A percentile compares a stretch with the other conserved stretches of the same genome.
These are phyloP conservation scores for Batillaria attramentaria DNA, from an alignment of 1,140 invertebrate species.

Conservation along the genomic window DNA sequence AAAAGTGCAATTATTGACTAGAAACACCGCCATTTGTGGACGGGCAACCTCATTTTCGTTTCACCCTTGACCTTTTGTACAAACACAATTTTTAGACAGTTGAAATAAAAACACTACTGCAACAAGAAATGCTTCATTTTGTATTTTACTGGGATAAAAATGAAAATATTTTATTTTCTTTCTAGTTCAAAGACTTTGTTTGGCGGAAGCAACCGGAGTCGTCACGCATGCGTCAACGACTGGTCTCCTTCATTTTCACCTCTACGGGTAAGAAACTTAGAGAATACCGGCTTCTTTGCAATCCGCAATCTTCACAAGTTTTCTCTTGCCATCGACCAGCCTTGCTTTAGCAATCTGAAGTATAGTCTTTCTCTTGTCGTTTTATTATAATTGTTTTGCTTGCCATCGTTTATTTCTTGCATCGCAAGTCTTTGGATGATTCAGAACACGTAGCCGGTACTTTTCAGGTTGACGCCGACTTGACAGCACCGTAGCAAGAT, in stretches of 20 bases:
- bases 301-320: not conserved
- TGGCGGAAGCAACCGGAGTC: slow-evolving; percentile 22
- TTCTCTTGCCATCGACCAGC: slow-evolving; percentile 18
- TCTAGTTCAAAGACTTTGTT: not conserved
- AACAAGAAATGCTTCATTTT: not conserved
- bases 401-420: not conserved
- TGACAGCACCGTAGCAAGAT: slow-evolving; percentile 40
- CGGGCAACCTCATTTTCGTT: slow-evolving; percentile 31
- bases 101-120: not conserved
- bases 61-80: slow-evolving; percentile 21
- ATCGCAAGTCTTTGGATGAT: no score
- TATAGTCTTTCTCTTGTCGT: not conserved
- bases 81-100: slow-evolving; percentile 1
- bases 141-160: not conserved
- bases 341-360: not conserved
- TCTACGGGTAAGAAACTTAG: slow-evolving; percentile 37
- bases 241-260: slow-evolving; percentile 50
- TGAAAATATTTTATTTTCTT: not conserved
- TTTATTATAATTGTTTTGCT: not conserved
- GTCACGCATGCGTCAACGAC: slow-evolving; percentile 38
- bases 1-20: slow-evolving; percentile 90
- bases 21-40: slow-evolving; percentile 84
- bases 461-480: slow-evolving; percentile 38
- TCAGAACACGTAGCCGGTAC: slow-evolving; percentile 11
- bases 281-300: slow-evolving; percentile 30